Conservation (phyloP, 2,113 vertebrate species). For the Burhinus oedicnemus region DNA sequence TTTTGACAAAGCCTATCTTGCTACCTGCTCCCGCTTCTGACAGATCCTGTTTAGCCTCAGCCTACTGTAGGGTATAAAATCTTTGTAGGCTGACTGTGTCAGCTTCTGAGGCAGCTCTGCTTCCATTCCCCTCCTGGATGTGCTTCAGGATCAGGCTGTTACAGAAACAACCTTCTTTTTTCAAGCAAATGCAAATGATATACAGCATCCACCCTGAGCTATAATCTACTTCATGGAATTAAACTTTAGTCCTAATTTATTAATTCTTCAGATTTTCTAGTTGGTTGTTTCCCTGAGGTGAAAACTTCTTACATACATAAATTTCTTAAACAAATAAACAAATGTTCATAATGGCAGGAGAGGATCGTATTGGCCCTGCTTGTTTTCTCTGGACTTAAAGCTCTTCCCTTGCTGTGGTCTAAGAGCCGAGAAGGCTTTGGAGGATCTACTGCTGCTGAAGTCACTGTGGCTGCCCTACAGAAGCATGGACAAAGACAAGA, state of each 20-base stretch:
- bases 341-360: neutral
- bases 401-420: neutral
- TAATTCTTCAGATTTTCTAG: neutral
- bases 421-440: neutral
- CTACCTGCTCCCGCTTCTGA: neutral
- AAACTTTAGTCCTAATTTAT: neutral
- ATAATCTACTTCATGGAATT: neutral
- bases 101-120: neutral
- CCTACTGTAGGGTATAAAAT: neutral
- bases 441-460: neutral
- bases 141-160: neutral
- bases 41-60: neutral
- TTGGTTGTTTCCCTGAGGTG: neutral
- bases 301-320: neutral
- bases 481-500: neutral
- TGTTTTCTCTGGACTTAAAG: neutral
- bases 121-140: neutral
- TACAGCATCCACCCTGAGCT: neutral
- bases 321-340: neutral
- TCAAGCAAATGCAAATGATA: neutral
- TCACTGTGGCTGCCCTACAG: neutral
- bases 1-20: neutral
- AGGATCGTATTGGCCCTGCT: neutral
- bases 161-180: neutral
- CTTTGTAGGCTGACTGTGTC: neutral